phyloP scores from a whole-genome alignment of 2,113 vertebrate genomes.

The Sardina pilchardus region DNA sequence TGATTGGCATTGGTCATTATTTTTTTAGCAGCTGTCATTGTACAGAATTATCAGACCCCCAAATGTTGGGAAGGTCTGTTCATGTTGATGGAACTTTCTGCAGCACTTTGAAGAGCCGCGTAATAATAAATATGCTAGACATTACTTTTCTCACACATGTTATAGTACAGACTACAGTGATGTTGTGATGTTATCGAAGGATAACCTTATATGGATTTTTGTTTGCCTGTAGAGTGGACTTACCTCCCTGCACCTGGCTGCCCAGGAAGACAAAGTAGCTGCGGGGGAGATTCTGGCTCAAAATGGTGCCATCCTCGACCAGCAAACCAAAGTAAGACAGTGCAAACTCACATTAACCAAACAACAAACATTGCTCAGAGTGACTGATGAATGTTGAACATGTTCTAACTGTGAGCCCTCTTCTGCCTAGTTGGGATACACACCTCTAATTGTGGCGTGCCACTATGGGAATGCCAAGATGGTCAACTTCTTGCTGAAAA shows the following conservation, averaged over 20 bases:
- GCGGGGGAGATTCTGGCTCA: slow-evolving; percentile 85
- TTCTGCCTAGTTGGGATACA: slow-evolving; percentile 87
- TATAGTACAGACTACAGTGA: no score
- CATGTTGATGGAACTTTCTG: no score
- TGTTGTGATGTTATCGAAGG: no score
- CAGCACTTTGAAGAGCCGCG: no score
- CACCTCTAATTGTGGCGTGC: slow-evolving; percentile 93
- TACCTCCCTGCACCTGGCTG: slow-evolving; percentile 91
- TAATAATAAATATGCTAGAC: no score
- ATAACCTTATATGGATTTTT: background rate
- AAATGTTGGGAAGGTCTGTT: no score
- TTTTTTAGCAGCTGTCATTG: no score
- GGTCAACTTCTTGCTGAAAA: slow-evolving; percentile 95
- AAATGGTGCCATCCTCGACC: slow-evolving; percentile 83
- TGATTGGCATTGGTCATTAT: no score
- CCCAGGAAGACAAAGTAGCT: slow-evolving; percentile 92
- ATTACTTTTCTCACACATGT: no score
- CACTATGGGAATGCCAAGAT: slow-evolving; percentile 98
- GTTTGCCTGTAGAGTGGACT: slow-evolving; percentile 84
- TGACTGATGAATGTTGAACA: background rate
- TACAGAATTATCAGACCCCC: no score
- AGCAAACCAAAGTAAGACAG: slow-evolving; percentile 87
- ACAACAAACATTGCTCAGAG: background rate
- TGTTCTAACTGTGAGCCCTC: background rate
- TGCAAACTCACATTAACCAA: background rate